A percentile compares a stretch with the other conserved stretches of the same genome.
Conservation (phyloP, 2,797 vertebrate species). For the Gambusia yucatana region DNA sequence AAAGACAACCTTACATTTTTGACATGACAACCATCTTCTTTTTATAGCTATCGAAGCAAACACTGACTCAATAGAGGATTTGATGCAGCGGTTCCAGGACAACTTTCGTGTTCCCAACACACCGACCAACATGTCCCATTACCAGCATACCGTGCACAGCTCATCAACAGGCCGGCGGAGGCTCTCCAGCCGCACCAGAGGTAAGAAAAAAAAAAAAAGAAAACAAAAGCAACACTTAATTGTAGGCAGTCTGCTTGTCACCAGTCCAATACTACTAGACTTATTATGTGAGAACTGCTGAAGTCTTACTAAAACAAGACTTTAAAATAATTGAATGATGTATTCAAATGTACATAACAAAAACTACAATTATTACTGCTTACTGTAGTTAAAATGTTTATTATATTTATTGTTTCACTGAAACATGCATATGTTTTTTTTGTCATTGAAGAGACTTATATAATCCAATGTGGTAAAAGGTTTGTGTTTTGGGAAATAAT, state of each 20-base stretch:
- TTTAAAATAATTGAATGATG: not conserved
- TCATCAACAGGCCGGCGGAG: slow-evolving; percentile 87
- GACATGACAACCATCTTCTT: slow-evolving; percentile 46
- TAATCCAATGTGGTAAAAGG: not conserved
- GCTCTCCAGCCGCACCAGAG: slow-evolving; percentile 87
- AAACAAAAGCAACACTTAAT: not conserved
- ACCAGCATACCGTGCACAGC: slow-evolving; percentile 88
- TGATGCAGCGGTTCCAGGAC: slow-evolving; percentile 98
- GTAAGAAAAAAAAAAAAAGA: slow-evolving; percentile 66
- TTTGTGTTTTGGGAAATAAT: not conserved
- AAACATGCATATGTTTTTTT: not conserved
- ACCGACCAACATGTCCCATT: slow-evolving; percentile 90
- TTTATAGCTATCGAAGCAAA: slow-evolving; percentile 85
- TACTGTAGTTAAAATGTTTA: not conserved
- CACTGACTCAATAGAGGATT: slow-evolving; percentile 92
- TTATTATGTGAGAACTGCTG: not conserved
- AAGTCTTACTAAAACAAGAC: not conserved
- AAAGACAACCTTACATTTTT: slow-evolving; percentile 21
- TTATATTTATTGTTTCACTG: not conserved
- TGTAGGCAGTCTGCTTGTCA: not conserved
- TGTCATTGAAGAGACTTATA: not conserved
- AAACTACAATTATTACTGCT: not conserved
- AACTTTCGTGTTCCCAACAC: slow-evolving; percentile 92
- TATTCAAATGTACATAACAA: not conserved
- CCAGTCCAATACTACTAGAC: not conserved